Evolutionary conservation across 2,797 vertebrate genomes (phyloP).

Genomic region (Anguilla anguilla): DNA sequence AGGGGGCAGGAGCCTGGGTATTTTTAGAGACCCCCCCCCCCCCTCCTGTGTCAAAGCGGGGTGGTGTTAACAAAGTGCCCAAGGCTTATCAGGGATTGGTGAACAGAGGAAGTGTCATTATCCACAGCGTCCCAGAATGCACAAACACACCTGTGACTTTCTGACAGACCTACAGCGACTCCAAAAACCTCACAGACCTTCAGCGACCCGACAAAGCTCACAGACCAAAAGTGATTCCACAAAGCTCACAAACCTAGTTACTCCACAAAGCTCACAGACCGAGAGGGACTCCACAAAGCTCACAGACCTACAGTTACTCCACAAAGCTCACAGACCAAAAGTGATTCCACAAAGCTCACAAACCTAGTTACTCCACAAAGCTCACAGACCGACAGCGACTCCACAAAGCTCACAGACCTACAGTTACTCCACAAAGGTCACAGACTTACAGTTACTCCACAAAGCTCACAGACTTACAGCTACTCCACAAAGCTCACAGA

Average conservation of each 20-base stretch:
- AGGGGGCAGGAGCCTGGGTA: not conserved
- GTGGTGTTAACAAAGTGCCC: not conserved
- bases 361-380: too few relatives aligned
- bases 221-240: not conserved
- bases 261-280: not conserved
- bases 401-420: too few relatives aligned
- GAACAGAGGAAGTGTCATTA: not conserved
- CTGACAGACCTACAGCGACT: not conserved
- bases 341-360: too few relatives aligned
- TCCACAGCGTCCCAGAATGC: not conserved
- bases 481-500: too few relatives aligned
- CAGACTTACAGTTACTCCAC: too few relatives aligned
- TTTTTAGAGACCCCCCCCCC: constrained; percentile 4
- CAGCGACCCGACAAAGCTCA: not conserved
- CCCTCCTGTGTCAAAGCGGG: not conserved
- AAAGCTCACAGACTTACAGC: too few relatives aligned
- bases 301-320: too few relatives aligned
- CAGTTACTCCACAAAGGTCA: too few relatives aligned
- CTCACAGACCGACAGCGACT: too few relatives aligned
- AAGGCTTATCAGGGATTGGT: not conserved
- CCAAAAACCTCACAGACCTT: not conserved
- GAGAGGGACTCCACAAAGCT: too few relatives aligned
- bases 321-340: too few relatives aligned
- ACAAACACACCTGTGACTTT: not conserved
- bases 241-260: not conserved